Base-by-base conservation (phyloP, 2,888 invertebrate genomes). In the Cryptocephalus primarius region DNA sequence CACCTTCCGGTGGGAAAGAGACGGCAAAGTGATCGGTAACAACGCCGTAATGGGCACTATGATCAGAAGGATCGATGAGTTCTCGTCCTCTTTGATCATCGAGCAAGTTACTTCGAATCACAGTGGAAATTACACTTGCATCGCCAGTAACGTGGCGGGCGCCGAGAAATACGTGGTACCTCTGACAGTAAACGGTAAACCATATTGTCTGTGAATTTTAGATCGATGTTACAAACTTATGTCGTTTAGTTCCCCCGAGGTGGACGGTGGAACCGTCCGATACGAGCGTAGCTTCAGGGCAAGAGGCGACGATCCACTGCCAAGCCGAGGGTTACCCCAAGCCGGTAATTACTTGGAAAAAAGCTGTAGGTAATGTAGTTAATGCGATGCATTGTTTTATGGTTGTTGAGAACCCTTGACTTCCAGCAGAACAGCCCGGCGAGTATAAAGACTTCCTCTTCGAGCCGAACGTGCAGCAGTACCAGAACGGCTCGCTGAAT, bases 251-350 rank as follows among this genome's bases (percentile, higher is more conserved):
- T 53, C 92, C 93, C 39, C 91, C 92, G 14, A 83, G 88, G 63
- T 90, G 91, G 87, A 80, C 90, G 12, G 74, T 88, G 57, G 91
- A 92, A 64, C 91, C 90, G 0, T 76, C 79, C 51, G 88, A 89
- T 63, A 78, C 84, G n/a, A 88, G 83, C 53, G 84, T 86, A 39
- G 85, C 87, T 8, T 83, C 87, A 0, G 87, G 86, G 1, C 86
- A 89, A 65, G 87, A 88, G 64, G 83, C 91, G 14, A 81, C 83
- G 12, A 72, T 94, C 39, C 85, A 90, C 64, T 94, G 94, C 66
- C 87, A 88, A 69, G 91, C 92, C 0, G 87, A 90, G 49, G 94
- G 94, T 1, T 93, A 92, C 69, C 94, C 94, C 1, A 84, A 84
- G 50, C 93, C 93, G 4, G 76, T 76, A 8, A 85, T 93, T 44